phyloP scores from a whole-genome alignment of 2,888 invertebrate species.

The Netelia inedita region DNA sequence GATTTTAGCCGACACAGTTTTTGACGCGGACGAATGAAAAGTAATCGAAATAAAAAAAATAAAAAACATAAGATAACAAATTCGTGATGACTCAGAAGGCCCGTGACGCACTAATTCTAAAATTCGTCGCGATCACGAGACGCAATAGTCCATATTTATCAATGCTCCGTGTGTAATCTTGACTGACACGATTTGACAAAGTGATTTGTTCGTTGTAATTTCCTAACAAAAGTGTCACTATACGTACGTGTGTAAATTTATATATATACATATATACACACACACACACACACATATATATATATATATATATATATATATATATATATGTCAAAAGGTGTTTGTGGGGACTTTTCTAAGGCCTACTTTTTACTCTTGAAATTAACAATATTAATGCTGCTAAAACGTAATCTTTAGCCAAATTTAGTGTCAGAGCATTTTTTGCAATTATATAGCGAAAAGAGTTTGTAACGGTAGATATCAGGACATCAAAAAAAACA shows the following conservation, averaged over 20 bases:
- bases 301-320: not conserved
- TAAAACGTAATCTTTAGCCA: no score
- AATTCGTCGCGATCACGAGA: constrained; percentile 21
- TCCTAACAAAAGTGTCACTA: constrained; percentile 29
- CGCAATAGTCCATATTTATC: constrained; percentile 38
- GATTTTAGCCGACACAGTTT: not conserved
- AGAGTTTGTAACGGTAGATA: no score
- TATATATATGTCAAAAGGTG: no score
- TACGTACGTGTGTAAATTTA: not conserved
- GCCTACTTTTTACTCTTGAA: no score
- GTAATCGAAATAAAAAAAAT: constrained; percentile 14
- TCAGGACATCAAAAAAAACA: no score
- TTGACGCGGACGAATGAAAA: not conserved
- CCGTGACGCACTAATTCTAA: constrained; percentile 17
- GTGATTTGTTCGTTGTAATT: constrained; percentile 55
- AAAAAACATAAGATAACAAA: constrained; percentile 5
- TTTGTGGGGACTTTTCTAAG: no score
- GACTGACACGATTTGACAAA: constrained; percentile 34
- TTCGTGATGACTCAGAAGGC: constrained; percentile 27
- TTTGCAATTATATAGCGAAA: no score
- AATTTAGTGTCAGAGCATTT: no score
- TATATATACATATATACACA: constrained; percentile 2
- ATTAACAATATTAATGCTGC: no score
- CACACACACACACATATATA: no score
- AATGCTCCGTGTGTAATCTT: constrained; percentile 27